A percentile compares a stretch with the other conserved stretches of the same genome.
These are phyloP conservation scores for Cephus rjabovi DNA, from an alignment of 2,888 invertebrate genomes.

Conservation along the genomic window DNA sequence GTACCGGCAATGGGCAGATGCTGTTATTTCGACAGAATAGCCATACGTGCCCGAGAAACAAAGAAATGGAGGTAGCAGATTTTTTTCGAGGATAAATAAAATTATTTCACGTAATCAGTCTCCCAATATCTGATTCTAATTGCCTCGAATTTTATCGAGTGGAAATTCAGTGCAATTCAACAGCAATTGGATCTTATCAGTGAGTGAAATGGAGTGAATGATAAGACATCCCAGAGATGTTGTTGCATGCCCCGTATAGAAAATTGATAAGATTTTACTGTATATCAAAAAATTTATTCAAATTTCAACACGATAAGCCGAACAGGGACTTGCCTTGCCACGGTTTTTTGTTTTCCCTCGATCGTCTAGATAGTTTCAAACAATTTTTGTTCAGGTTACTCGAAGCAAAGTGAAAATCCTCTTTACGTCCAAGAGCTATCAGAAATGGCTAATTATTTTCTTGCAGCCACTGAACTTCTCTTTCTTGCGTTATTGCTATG, in stretches of 20 bases:
- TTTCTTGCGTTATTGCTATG: neutral
- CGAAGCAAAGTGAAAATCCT: neutral
- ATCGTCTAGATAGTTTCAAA: neutral
- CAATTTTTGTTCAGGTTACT: neutral
- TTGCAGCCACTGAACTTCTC: neutral
- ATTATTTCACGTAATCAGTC: neutral
- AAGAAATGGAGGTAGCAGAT: neutral
- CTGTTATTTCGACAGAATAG: neutral
- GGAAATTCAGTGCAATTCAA: neutral
- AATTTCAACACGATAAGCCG: too few species aligned
- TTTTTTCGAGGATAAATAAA: neutral
- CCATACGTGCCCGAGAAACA: neutral
- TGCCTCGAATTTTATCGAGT: neutral
- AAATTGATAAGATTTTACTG: neutral
- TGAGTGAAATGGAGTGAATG: neutral
- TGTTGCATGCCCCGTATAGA: neutral
- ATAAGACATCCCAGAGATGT: neutral
- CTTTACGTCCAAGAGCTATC: neutral
- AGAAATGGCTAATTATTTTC: neutral
- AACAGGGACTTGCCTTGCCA: too few species aligned
- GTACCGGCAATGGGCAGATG: neutral
- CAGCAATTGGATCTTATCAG: neutral
- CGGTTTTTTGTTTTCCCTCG: too few species aligned
- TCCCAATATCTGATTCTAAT: neutral
- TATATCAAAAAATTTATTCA: neutral